Evolutionary conservation across 2,797 vertebrate genomes (phyloP).

Genomic region (Nannoperca obscura): DNA sequence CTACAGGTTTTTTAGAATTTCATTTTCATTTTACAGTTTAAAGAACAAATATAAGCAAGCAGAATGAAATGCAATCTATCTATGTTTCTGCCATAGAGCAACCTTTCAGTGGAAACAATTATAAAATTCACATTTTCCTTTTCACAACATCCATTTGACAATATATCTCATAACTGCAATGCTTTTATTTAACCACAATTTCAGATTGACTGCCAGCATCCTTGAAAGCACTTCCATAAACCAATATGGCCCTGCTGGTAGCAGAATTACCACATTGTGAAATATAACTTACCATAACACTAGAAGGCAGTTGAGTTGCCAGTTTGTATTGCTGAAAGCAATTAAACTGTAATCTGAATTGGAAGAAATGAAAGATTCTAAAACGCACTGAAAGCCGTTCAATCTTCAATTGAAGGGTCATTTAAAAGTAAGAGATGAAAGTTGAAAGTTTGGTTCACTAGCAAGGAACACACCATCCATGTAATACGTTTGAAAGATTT

Average conservation of each 20-base stretch:
- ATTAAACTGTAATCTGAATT: not conserved
- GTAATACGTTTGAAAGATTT: too few species aligned
- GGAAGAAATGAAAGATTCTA: not conserved
- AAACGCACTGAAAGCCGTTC: not conserved
- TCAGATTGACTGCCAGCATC: slow-evolving; percentile 10
- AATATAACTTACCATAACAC: not conserved
- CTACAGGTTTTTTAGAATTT: not conserved
- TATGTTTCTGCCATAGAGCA: not conserved
- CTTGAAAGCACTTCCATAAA: not conserved
- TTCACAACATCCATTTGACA: slow-evolving; percentile 7
- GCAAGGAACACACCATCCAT: too few species aligned
- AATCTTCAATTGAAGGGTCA: not conserved
- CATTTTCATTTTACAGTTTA: not conserved
- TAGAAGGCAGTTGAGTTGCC: not conserved
- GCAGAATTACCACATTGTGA: not conserved
- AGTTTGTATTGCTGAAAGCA: not conserved
- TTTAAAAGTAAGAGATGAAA: not conserved
- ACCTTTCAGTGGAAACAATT: not conserved
- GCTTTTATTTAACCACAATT: not conserved
- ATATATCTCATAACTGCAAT: not conserved
- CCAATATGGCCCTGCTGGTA: not conserved
- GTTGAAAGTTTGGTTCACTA: too few species aligned
- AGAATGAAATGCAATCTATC: slow-evolving; percentile 2
- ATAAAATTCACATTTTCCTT: not conserved
- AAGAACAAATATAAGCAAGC: not conserved